Base-by-base conservation (phyloP, 2,888 invertebrate species). In the Chalcis sispes region DNA sequence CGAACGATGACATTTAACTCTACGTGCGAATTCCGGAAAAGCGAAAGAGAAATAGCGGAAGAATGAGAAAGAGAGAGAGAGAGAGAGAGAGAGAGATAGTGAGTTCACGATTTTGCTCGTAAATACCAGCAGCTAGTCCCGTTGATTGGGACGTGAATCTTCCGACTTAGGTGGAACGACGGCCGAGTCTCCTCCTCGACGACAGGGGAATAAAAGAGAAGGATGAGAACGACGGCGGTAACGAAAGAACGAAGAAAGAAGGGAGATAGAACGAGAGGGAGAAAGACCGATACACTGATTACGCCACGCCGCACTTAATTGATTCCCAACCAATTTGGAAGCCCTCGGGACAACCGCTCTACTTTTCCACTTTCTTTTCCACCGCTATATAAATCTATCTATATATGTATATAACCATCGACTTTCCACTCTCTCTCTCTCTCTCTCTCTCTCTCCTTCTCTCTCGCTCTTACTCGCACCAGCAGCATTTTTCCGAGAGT, bases 131-230 rank as follows among this genome's bases (percentile, higher is more conserved):
- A 81, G 82, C 82, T 79, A 80, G 10, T 4, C 85, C n/a, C 62
- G 59, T 83, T 86, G 86, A 86, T 86, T 86, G 85, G 85, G 82
- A 84, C 82, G 84, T 86, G 86, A 86, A 86, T 86, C 85, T 85
- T 84, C 80, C 75, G 50, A 52, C 42, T 15, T 40, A 8, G 18
- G 42, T 18, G 18, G 20, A 15, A 42, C 23, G 36, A 4, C 4
- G 36, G 36, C 36, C 10, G 36, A 7, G 10, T 36, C 36, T 36
- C 36, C 36, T 36, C 10, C 36, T 36, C 46, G 66, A 29, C 48
- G 50, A 50, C 65, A 46, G 23, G 27, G 25, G n/a, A n/a, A n/a
- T 23, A 23, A 20, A 27, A 32, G n/a, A 40, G 56, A 25, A 15
- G 20, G 20, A 46, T n/a, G 29, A 27, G 25, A 15, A 36, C 2